Conservation (phyloP, 2,113 vertebrate species). For the Charina bottae region DNA sequence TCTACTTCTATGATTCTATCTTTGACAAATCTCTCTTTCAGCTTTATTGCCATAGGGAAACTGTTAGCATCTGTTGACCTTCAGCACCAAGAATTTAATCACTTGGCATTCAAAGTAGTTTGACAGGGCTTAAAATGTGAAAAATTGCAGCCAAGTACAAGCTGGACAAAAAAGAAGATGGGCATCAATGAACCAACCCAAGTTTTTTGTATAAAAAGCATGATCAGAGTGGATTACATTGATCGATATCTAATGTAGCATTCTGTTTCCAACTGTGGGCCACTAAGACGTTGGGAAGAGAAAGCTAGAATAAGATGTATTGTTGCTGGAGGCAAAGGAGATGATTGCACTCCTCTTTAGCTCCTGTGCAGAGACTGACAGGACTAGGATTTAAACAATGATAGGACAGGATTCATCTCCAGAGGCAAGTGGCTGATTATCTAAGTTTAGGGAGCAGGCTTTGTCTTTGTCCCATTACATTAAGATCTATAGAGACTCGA, state of each 20-base stretch:
- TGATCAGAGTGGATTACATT: background rate
- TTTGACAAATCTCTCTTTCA: conserved; percentile 32
- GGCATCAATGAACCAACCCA: background rate
- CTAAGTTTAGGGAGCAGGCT: background rate
- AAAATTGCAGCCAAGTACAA: conserved; percentile 49
- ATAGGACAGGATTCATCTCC: background rate
- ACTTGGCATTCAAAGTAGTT: conserved; percentile 44
- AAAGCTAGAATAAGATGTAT: background rate
- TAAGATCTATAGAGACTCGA: background rate
- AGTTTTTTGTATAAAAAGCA: background rate
- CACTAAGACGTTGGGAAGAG: background rate
- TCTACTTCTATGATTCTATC: conserved; percentile 47
- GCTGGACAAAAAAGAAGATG: background rate
- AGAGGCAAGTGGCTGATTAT: background rate
- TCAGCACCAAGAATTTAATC: conserved; percentile 52
- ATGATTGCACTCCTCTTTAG: background rate
- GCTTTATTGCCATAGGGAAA: conserved; percentile 52
- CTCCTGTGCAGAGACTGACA: background rate
- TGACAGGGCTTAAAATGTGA: conserved; percentile 40
- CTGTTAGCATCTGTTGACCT: conserved; percentile 55
- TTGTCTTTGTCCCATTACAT: background rate
- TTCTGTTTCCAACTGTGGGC: background rate
- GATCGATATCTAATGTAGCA: background rate
- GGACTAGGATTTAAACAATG: background rate
- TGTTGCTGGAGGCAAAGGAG: background rate